Evolutionary conservation across 2,113 vertebrate species (phyloP).

Genomic region (Propithecus coquereli): DNA sequence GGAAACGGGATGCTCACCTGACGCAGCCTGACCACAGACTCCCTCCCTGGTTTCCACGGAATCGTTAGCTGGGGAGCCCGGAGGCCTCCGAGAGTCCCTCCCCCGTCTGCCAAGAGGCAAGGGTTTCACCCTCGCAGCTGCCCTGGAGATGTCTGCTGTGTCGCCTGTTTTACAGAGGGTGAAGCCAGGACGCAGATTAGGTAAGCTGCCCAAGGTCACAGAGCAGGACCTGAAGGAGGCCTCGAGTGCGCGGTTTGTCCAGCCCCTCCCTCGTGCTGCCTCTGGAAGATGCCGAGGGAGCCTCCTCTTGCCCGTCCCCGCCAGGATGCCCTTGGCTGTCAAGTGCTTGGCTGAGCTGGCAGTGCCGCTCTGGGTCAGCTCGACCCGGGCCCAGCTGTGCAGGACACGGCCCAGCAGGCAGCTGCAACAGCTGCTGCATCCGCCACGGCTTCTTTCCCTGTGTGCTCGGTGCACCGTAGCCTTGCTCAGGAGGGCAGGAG

Average conservation of each 20-base stretch:
- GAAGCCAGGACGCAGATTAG: not conserved
- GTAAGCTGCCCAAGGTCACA: not conserved
- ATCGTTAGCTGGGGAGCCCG: not conserved
- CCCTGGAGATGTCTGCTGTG: not conserved
- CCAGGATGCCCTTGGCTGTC: not conserved
- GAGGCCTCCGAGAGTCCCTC: not conserved
- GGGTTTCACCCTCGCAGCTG: no score
- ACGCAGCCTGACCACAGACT: not conserved
- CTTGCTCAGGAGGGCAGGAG: not conserved
- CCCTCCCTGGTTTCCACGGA: not conserved
- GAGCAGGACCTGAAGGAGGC: not conserved
- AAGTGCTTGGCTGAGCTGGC: not conserved
- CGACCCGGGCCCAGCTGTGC: not conserved
- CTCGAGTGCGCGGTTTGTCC: fast-evolving
- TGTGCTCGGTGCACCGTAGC: not conserved
- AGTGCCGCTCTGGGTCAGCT: not conserved
- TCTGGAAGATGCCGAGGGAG: not conserved
- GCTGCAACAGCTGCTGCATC: not conserved
- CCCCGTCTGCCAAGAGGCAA: not conserved
- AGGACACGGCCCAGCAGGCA: not conserved
- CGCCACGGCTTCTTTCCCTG: not conserved
- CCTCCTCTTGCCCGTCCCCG: no score
- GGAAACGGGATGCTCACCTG: not conserved
- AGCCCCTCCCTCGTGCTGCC: no score
- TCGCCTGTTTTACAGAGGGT: not conserved